These are phyloP conservation scores for Acomys russatus DNA, from an alignment of 2,797 vertebrate species.

Conservation along the genomic window DNA sequence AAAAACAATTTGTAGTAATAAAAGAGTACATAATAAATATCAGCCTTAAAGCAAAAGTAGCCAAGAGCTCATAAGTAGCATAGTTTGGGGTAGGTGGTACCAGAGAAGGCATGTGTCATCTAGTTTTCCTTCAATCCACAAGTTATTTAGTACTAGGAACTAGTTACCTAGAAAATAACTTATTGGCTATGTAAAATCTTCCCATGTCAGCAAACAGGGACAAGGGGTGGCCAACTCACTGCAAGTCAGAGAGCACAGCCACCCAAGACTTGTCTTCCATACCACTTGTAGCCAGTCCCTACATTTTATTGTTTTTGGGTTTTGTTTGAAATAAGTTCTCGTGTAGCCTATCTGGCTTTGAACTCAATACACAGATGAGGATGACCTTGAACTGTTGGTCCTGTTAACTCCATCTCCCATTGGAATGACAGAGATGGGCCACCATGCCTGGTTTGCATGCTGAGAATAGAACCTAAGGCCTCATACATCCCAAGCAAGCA, in stretches of 20 bases:
- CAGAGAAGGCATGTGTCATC: not conserved
- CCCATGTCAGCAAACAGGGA: not conserved
- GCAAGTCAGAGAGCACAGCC: not conserved
- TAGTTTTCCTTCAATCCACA: slow-evolving; percentile 59
- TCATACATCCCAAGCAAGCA: not conserved
- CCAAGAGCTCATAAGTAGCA: slow-evolving; percentile 57
- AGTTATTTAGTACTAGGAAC: slow-evolving; percentile 59
- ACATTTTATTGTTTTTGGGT: not conserved
- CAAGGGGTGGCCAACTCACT: not conserved
- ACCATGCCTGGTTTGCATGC: not conserved
- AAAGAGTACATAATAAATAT: slow-evolving; percentile 46
- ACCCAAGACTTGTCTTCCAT: not conserved
- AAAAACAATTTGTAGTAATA: slow-evolving; percentile 75
- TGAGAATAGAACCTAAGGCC: not conserved
- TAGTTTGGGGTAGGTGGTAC: not conserved
- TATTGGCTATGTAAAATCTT: not conserved
- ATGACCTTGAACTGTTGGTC: not conserved
- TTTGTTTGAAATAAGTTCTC: not conserved
- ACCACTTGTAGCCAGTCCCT: too few species aligned
- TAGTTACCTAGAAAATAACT: slow-evolving; percentile 35
- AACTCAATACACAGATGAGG: not conserved
- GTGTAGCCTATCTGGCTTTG: not conserved
- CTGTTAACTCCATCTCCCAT: not conserved
- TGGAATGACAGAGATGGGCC: not conserved
- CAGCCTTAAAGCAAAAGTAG: slow-evolving; percentile 54